These are phyloP conservation scores for Oscheius myriophilus DNA, from an alignment of 2,888 invertebrate genomes.

Conservation along the genomic window DNA sequence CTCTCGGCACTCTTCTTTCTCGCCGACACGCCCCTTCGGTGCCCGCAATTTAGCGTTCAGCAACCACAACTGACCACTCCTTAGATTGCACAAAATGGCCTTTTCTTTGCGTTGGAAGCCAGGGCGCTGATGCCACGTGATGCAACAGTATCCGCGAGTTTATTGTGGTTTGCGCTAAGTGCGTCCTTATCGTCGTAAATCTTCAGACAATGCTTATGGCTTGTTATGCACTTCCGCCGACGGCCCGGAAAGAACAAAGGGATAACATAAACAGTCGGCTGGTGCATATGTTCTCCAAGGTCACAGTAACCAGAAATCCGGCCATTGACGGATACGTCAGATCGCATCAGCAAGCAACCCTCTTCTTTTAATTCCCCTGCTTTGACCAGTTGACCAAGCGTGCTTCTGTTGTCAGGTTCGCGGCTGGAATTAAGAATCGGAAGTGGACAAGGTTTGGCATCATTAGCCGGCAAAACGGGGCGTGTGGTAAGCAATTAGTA, in stretches of 20 bases:
- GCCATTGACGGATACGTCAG: conserved; percentile 26
- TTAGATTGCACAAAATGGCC: not conserved
- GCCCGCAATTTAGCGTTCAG: no score
- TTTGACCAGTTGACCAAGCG: not conserved
- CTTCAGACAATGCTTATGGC: no score
- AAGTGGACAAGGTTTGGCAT: conserved; percentile 18
- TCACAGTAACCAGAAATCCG: conserved; percentile 25
- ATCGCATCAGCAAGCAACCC: conserved; percentile 23
- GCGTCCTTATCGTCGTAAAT: no score
- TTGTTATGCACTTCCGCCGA: conserved; percentile 22
- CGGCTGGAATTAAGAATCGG: no score
- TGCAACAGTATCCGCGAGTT: no score
- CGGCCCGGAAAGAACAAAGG: conserved; percentile 10
- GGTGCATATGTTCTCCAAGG: conserved; percentile 29
- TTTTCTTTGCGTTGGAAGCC: no score
- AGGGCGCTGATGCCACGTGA: no score
- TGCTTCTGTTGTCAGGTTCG: not conserved
- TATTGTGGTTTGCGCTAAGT: no score
- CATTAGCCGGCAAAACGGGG: conserved; percentile 13
- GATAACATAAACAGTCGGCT: conserved; percentile 24
- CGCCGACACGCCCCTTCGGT: not conserved
- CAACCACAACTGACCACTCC: not conserved
- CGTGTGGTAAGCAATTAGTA: conserved; percentile 19
- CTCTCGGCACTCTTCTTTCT: not conserved
- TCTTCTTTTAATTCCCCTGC: not conserved